Percentiles rank a stretch among this genome's conserved stretches.
Conservation (phyloP, 1,140 invertebrate genomes). For the Mylabris phalerata region DNA sequence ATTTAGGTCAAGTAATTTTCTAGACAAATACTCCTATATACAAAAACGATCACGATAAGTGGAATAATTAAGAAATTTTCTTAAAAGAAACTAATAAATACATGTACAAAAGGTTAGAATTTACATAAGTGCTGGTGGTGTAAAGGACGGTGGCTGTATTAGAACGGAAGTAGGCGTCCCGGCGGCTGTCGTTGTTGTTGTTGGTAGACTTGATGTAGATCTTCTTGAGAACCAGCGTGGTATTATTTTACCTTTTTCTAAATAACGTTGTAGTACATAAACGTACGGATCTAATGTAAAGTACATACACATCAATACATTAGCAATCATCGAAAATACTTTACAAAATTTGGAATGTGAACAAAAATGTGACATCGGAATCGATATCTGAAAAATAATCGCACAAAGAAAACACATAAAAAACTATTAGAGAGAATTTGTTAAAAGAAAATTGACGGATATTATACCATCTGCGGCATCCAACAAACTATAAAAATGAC, state of each 20-base stretch:
- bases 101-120: conserved; percentile 17
- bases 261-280: conserved; percentile 62
- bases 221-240: conserved; percentile 23
- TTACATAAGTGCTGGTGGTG: conserved; percentile 12
- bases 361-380: conserved; percentile 54
- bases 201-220: conserved; percentile 24
- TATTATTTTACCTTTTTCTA: conserved; percentile 28
- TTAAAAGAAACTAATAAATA: conserved; percentile 16
- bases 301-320: conserved; percentile 71
- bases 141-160: conserved; percentile 17
- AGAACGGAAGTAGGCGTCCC: conserved; percentile 25
- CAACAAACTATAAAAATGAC: conserved; percentile 77
- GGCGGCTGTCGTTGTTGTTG: conserved; percentile 21
- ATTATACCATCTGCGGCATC: conserved; percentile 75
- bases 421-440: not conserved
- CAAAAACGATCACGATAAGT: conserved; percentile 5
- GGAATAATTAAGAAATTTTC: conserved; percentile 16
- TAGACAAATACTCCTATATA: conserved; percentile 10
- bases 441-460: not conserved
- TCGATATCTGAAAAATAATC: conserved; percentile 54
- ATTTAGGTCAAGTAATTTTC: conserved; percentile 17
- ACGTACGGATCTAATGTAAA: conserved; percentile 77
- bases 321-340: conserved; percentile 54
- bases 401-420: conserved; percentile 7
- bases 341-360: conserved; percentile 35